Base-by-base conservation (phyloP, 2,113 vertebrate species). In the Megaleporinus macrocephalus region DNA sequence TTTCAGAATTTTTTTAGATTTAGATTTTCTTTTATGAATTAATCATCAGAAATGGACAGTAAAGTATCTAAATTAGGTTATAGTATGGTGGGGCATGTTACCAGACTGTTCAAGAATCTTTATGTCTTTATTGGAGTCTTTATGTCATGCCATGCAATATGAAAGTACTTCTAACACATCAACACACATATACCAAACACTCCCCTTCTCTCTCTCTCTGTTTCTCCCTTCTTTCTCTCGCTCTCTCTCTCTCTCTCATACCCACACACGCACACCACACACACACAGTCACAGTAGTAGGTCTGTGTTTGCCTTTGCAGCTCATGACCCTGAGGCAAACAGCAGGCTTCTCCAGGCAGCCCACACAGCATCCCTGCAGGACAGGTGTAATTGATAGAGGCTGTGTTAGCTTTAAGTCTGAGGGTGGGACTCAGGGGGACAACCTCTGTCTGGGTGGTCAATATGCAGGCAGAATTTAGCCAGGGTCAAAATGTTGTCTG, bases 351-450 rank as follows among this genome's bases (percentile, higher is more conserved):
- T 63, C 53, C 33, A 55, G 41, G 6, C 65, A 44, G 53, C 44
- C 68, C 77, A 68, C 73, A 75, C n/a, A 9, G 3, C 47, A 5
- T 72, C 55, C 41, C 69, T 22, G 44, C 51, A 65, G 30, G 30
- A 53, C 70, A 73, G 63, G 22, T 55, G 73, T 69, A 76, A 71
- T 47, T 71, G 53, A 47, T 71, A 61, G 53, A 61, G 66, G 66
- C 59, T 61, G 51, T 59, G 44, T 71, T 71, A 47, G 51, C 24
- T 59, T 61, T 71, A 72, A 59, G 68, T 36, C 66, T 79, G 44
- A 79, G 33, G n/a, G 65, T 78, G 49, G 63, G 47, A 78, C 78
- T 73, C 69, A 26, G 44, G 59, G 30, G 70, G 44, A 73, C 53
- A 33, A 29, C 29, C 57, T 30, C 55, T 47, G 20, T 55, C 26